Conservation (phyloP, 1,140 invertebrate species). For the Lucilia cuprina region DNA sequence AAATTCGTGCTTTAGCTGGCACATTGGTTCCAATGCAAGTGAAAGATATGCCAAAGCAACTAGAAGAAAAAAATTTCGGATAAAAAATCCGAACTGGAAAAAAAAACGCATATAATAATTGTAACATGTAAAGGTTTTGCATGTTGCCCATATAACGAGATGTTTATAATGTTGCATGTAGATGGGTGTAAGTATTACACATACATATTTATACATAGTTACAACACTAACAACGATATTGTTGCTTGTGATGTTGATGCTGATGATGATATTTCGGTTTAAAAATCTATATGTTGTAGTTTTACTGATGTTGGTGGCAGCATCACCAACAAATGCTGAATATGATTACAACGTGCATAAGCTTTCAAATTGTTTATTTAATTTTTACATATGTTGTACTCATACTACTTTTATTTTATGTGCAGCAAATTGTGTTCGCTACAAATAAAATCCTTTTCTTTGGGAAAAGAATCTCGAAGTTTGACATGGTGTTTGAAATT, state of each 20-base stretch:
- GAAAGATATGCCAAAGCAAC: background rate
- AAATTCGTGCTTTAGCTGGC: background rate
- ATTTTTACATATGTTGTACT: conserved; percentile 5
- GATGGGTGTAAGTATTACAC: background rate
- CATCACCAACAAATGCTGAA: background rate
- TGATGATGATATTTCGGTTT: background rate
- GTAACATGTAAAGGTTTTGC: conserved; percentile 13
- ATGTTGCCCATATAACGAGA: background rate
- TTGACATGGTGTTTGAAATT: too few relatives aligned
- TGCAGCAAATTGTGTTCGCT: too few relatives aligned
- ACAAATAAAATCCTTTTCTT: background rate
- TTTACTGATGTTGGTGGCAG: background rate
- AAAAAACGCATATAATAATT: background rate
- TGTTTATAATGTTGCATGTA: background rate
- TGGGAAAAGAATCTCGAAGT: too few relatives aligned
- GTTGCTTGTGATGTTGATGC: background rate
- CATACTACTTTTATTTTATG: background rate
- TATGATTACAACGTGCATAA: conserved; percentile 11
- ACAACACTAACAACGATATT: background rate
- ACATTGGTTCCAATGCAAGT: background rate
- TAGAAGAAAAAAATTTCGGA: too few relatives aligned
- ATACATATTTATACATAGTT: background rate
- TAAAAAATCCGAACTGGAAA: background rate
- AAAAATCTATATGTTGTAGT: background rate
- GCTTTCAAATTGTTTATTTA: conserved; percentile 18